Percentiles rank a stretch among this genome's conserved stretches.
phyloP scores from a whole-genome alignment of 2,113 vertebrate genomes.

The Mustelus asterias region DNA sequence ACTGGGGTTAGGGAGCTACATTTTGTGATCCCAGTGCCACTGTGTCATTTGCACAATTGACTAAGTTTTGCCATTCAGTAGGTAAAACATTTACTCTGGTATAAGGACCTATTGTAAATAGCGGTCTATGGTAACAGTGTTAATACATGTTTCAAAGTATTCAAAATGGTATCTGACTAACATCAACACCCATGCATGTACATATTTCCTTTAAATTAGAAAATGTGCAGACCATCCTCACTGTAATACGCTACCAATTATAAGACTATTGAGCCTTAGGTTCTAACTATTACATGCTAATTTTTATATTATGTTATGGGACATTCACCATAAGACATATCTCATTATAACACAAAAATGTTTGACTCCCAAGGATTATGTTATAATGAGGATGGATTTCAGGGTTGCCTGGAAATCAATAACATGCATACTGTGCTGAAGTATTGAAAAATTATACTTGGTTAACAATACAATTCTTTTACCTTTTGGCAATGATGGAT shows the following conservation, averaged over 20 bases:
- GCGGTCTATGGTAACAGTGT: neutral
- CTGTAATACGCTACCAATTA: neutral
- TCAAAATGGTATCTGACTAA: neutral
- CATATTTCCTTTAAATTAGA: neutral
- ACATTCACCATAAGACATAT: neutral
- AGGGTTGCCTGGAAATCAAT: constrained; percentile 12
- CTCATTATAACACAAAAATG: neutral
- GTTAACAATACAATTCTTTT: neutral
- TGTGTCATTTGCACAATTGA: neutral
- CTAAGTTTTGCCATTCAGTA: neutral
- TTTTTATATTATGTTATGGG: neutral
- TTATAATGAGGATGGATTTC: neutral
- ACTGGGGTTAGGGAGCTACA: no score
- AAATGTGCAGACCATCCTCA: neutral
- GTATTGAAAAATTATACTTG: neutral
- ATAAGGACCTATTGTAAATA: neutral
- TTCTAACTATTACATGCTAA: neutral
- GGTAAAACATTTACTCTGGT: neutral
- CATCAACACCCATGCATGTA: neutral
- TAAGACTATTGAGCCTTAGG: neutral
- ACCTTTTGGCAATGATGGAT: neutral
- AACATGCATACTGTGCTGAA: neutral
- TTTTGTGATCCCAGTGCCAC: neutral
- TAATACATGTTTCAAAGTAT: neutral
- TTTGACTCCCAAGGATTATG: neutral